Evolutionary conservation across 2,797 vertebrate genomes (phyloP).

Genomic region (Poeciliopsis infans): DNA sequence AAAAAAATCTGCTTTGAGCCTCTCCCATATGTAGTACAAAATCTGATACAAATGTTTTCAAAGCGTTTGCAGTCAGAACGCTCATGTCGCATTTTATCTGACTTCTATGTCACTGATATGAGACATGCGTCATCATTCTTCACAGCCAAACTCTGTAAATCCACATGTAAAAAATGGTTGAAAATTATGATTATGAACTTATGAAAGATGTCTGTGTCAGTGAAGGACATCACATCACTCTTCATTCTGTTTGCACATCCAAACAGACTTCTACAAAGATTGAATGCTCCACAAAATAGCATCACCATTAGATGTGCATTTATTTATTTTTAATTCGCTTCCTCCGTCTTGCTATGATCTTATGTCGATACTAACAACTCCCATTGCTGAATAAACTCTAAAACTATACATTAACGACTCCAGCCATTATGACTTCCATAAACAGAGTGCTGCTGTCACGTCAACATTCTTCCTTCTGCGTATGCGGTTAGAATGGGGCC

Average conservation of each 20-base stretch:
- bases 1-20: background rate
- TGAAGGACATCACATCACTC: background rate
- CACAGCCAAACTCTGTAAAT: background rate
- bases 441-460: background rate
- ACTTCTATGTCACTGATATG: too few species aligned
- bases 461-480: background rate
- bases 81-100: background rate
- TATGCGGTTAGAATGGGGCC: background rate
- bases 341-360: background rate
- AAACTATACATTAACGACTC: background rate
- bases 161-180: background rate
- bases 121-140: too few species aligned
- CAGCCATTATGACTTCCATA: background rate
- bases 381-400: background rate
- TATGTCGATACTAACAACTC: background rate
- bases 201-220: background rate
- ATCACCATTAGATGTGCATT: background rate
- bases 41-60: background rate
- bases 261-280: background rate
- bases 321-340: background rate
- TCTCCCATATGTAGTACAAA: background rate
- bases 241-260: background rate
- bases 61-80: background rate
- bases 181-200: background rate
- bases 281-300: too few species aligned